phyloP scores from a whole-genome alignment of 1,140 invertebrate genomes.

The Heliconius nattereri region DNA sequence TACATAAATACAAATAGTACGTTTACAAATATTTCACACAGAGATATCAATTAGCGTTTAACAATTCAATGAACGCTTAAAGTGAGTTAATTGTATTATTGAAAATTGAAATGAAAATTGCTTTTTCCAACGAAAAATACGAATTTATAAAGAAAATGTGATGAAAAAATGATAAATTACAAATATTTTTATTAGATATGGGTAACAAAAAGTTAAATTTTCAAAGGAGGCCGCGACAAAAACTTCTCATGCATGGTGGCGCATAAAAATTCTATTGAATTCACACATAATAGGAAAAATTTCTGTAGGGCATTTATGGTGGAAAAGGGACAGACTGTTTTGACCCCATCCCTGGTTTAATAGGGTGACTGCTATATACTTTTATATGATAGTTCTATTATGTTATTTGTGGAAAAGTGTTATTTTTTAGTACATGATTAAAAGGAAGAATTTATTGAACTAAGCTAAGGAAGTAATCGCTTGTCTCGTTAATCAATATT shows the following conservation, averaged over 20 bases:
- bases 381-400: not conserved
- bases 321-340: conserved; percentile 6
- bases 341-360: not conserved
- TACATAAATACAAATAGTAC: too few species aligned
- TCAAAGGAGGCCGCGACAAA: not conserved
- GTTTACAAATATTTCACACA: not conserved
- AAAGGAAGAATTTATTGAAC: too few species aligned
- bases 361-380: not conserved
- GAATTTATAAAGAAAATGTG: too few species aligned
- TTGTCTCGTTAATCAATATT: too few species aligned
- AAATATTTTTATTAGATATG: too few species aligned
- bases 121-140: too few species aligned
- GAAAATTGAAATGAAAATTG: too few species aligned
- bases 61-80: not conserved
- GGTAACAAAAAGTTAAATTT: not conserved
- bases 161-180: too few species aligned
- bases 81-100: too few species aligned
- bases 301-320: conserved; percentile 27
- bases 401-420: not conserved
- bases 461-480: too few species aligned
- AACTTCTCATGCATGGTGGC: not conserved
- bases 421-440: not conserved
- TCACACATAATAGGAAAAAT: conserved; percentile 33
- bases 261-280: conserved; percentile 32
- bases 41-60: not conserved